These are phyloP conservation scores for Torymus texanus DNA, from an alignment of 2,888 invertebrate genomes.

Conservation along the genomic window DNA sequence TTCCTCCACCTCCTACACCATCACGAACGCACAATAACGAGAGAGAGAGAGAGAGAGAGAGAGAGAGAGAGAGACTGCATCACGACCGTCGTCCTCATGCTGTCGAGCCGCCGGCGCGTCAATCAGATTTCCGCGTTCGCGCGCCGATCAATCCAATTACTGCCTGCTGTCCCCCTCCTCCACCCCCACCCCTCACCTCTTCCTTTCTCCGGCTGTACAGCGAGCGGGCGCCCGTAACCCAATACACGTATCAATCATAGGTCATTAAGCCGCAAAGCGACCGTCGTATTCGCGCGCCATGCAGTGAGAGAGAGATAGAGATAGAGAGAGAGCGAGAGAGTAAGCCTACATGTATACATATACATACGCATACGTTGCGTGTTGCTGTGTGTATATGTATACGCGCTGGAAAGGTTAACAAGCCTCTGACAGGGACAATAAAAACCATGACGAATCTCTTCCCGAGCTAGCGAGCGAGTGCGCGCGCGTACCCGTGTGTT, in stretches of 20 bases:
- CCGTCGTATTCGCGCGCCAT: neutral
- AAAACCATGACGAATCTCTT: conserved; percentile 20
- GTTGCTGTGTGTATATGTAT: too few species aligned
- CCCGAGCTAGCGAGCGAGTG: too few species aligned
- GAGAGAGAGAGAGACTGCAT: neutral
- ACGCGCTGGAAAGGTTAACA: neutral
- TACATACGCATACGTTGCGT: too few species aligned
- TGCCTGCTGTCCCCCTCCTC: neutral
- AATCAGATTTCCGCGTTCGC: conserved; percentile 8
- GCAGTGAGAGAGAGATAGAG: neutral
- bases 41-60: too few species aligned
- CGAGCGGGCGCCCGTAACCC: too few species aligned
- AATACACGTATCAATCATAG: conserved; percentile 35
- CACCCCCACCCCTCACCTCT: neutral
- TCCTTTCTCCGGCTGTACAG: neutral
- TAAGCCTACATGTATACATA: too few species aligned
- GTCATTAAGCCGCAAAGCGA: conserved; percentile 1
- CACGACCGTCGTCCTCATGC: conserved; percentile 12
- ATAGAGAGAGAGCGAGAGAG: too few species aligned
- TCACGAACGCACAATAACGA: too few species aligned
- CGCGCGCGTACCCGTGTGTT: too few species aligned
- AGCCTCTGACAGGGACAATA: neutral
- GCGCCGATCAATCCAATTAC: conserved; percentile 3
- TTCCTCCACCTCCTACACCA: too few species aligned
- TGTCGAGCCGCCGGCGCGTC: neutral